Base-by-base conservation (phyloP, 2,888 invertebrate genomes). In the Creontiades dilutus region DNA sequence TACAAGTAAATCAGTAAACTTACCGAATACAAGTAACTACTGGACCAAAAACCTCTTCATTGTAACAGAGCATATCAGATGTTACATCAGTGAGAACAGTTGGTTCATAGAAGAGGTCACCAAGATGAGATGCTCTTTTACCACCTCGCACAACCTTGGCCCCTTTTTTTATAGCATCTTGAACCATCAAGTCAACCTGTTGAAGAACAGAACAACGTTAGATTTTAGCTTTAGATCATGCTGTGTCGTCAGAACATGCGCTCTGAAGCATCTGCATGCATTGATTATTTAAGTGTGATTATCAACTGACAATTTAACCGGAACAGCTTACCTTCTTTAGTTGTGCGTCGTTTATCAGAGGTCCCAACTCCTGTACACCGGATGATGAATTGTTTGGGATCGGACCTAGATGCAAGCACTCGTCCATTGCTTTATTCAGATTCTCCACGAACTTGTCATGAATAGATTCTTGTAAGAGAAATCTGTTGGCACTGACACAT, bases 21-120 rank as follows among this genome's bases (percentile, higher is more conserved):
- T 93, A 95, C 94, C 96, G 97, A 88, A 97, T 95, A 91, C 98
- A 95, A 11, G 97, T 95, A 86, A 97, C 97, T 4, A 99, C 96
- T 0, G 99, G 99, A 0, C 99, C 99, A 94, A 99, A 99, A 91
- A 99, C 97, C 94, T 99, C 99, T 92, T 97, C 97, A 14, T 94
- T 94, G 92, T 96, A 97, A 82, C 98, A 95, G 89, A 94, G 93
- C 97, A 99, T 99, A n/a, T 96, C 94, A 4, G 95, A 93, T 27
- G 95, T 96, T 0, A 99, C 96, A 93, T 96, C 94, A 2, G 96
- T 95, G 14, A 99, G 93, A 37, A 99, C 93, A 0, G 99, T 99
- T 0, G 99, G 98, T 92, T 97, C 96, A 94, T 95, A 98, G 93
- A 97, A 97, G 91, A 98, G 94, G 91, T 95, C 95, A 0, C 98